Base-by-base conservation (phyloP, 2,888 invertebrate genomes). In the Polyommatus icarus region DNA sequence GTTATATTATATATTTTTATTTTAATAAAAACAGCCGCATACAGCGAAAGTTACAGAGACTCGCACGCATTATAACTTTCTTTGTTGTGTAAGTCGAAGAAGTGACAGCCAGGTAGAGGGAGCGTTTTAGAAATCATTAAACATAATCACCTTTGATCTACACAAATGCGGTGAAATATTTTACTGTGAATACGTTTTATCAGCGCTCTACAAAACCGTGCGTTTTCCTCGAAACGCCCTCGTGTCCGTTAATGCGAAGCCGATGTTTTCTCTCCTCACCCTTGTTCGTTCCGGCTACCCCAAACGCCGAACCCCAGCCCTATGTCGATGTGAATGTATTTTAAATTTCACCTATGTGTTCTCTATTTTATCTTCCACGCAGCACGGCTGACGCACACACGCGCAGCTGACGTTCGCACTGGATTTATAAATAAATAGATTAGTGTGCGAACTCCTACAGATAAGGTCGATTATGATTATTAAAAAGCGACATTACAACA, bases 71-170 rank as follows among this genome's bases (percentile, higher is more conserved):
- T 88, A 81, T 90, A 92, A 92, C 93, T 94, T 94, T 93, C 93
- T 91, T 93, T 90, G 92, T 94, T 94, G 94, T 93, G 91, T 93
- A 93, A 94, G 92, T 87, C 89, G 86, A 91, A 88, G 73, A 73
- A 89, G 88, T 86, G 86, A 90, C 87, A 85, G 88, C 87, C 88
- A 89, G 88, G 89, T 91, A 91, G 92, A 90, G 91, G 89, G 91
- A 92, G 92, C 87, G 84, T 89, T 87, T 85, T 92, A 90, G 92
- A 92, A 92, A 92, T 92, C 91, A 88, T 78, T 72, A 67, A 20
- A 77, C 57, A 76, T 46, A 80, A 75, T 54, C 75, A 54, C 54
- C 50, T 75, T 50, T 78, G 36, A 76, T 73, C 12, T 77, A 79
- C 75, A 50, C 75, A 50, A 57, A 50, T 71, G 76, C 78, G 29